Evolutionary conservation across 2,888 invertebrate species (phyloP).

Genomic region (Yponomeuta sedellus): DNA sequence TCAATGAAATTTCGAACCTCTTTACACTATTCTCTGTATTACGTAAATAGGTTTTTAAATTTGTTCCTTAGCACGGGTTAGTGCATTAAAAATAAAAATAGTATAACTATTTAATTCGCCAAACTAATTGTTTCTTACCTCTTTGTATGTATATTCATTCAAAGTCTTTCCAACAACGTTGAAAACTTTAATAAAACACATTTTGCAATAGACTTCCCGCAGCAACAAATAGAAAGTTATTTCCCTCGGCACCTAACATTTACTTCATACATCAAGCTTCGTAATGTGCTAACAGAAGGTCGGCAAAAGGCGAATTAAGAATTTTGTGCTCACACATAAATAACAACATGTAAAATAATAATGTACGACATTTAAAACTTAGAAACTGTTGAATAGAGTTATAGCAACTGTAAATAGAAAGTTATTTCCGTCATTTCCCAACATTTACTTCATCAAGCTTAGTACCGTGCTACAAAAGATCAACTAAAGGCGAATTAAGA

Average conservation of each 20-base stretch:
- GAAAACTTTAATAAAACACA: not conserved
- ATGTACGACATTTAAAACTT: too few relatives aligned
- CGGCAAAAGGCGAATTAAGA: not conserved
- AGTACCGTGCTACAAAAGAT: not conserved
- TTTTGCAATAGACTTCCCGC: not conserved
- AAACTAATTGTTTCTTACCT: not conserved
- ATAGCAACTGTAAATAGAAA: not conserved
- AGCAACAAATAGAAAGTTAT: not conserved
- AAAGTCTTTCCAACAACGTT: not conserved
- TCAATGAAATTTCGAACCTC: too few relatives aligned
- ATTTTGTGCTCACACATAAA: too few relatives aligned
- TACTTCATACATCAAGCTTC: not conserved
- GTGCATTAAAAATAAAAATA: too few relatives aligned
- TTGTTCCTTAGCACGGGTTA: too few relatives aligned
- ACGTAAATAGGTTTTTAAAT: too few relatives aligned
- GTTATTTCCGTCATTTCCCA: not conserved
- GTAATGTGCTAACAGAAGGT: not conserved
- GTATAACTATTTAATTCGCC: not conserved
- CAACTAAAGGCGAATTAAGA: not conserved
- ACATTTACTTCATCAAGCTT: not conserved
- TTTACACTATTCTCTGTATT: too few relatives aligned
- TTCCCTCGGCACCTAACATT: not conserved
- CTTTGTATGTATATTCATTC: too few relatives aligned
- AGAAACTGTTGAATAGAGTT: too few relatives aligned
- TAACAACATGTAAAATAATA: too few relatives aligned